Conservation (phyloP, 2,888 invertebrate genomes). For the Acrocera orbiculus region DNA sequence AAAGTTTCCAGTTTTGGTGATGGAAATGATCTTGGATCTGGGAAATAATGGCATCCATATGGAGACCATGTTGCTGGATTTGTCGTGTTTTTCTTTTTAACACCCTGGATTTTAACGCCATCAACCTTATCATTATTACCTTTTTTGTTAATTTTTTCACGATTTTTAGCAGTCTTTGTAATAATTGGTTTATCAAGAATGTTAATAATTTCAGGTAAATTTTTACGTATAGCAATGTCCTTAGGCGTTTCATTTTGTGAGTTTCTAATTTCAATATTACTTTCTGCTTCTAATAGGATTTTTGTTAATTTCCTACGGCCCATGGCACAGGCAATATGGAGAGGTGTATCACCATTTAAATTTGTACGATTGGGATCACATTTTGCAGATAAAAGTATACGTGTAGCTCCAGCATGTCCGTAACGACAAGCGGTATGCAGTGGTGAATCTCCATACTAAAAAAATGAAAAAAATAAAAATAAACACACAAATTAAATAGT, state of each 20-base stretch:
- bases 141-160: slow-evolving; percentile 17
- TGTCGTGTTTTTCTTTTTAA: slow-evolving; percentile 36
- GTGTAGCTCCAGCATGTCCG: slow-evolving; percentile 88
- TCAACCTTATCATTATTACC: slow-evolving; percentile 10
- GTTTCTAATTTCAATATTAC: slow-evolving; percentile 43
- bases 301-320: slow-evolving; percentile 78
- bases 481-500: too few species aligned
- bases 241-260: slow-evolving; percentile 60
- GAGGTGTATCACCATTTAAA: slow-evolving; percentile 87
- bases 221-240: slow-evolving; percentile 79
- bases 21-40: slow-evolving; percentile 70
- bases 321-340: slow-evolving; percentile 90
- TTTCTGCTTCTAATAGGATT: slow-evolving; percentile 74
- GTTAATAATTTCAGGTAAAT: slow-evolving; percentile 62
- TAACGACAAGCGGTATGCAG: slow-evolving; percentile 89
- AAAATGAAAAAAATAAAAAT: slow-evolving; percentile 10
- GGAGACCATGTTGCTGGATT: slow-evolving; percentile 56
- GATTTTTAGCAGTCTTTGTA: slow-evolving; percentile 23
- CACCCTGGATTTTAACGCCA: slow-evolving; percentile 23
- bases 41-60: slow-evolving; percentile 81
- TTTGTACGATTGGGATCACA: slow-evolving; percentile 77
- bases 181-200: slow-evolving; percentile 44
- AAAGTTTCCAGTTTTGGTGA: slow-evolving; percentile 69
- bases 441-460: slow-evolving; percentile 85
- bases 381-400: slow-evolving; percentile 81